These are phyloP conservation scores for Drosophila micromelanica DNA, from an alignment of 1,140 invertebrate species.

Conservation along the genomic window DNA sequence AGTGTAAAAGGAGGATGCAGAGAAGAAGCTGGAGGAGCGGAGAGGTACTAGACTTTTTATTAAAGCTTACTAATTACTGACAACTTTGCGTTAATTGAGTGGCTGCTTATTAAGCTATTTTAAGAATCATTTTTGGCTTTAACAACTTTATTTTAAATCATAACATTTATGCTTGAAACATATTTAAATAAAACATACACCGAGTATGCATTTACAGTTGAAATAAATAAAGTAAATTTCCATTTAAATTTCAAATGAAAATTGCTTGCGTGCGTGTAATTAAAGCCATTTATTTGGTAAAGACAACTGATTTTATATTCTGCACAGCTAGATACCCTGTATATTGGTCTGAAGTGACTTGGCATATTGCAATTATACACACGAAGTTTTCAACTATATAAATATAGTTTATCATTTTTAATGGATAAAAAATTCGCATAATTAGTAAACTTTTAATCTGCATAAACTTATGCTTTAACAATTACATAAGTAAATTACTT, in stretches of 20 bases:
- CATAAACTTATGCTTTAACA: too few species aligned
- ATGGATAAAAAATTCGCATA: not conserved
- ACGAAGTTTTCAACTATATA: too few species aligned
- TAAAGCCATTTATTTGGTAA: conserved; percentile 2
- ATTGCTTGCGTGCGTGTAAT: not conserved
- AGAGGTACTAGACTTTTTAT: conserved; percentile 45
- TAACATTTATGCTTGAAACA: not conserved
- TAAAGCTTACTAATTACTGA: conserved; percentile 71
- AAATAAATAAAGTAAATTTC: conserved; percentile 2
- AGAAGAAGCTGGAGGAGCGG: not conserved
- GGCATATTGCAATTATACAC: too few species aligned
- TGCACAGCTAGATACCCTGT: not conserved
- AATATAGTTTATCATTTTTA: not conserved
- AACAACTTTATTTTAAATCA: not conserved
- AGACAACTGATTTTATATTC: not conserved
- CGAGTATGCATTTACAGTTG: not conserved
- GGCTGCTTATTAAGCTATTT: conserved; percentile 52
- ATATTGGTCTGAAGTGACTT: too few species aligned
- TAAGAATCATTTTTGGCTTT: not conserved
- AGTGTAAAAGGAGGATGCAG: not conserved
- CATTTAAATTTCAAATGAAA: conserved; percentile 12
- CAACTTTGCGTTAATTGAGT: conserved; percentile 69
- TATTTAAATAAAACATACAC: too few species aligned
- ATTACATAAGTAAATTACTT: not conserved
- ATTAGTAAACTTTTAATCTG: too few species aligned